Evolutionary conservation across 2,888 invertebrate genomes (phyloP), one percentile per base, ranked within the genome.

Genomic region (Gasteruption jaculator): DNA sequence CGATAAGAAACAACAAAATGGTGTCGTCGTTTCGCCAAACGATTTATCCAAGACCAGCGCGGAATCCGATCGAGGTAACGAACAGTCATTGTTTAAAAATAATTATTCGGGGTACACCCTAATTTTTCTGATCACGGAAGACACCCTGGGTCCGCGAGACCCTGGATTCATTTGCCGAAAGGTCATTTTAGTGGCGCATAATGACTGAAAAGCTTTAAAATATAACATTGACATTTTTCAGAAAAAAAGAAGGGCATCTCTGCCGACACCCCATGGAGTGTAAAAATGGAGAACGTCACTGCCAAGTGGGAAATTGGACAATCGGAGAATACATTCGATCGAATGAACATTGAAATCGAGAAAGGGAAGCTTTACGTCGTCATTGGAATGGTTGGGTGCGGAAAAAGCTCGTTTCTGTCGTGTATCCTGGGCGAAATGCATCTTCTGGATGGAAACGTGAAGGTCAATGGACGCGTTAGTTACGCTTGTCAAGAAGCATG

Each of bases 401-500:
- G 87, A 33, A 89, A 82, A 76, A 80, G 79, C 38, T 82, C 82
- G 10, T 65, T 85, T 37, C 66, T 85, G 34, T 81, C 84, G 64
- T 75, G 82, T 30, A 76, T 91, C 41, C 74, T 91, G 35, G 81
- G 83, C 34, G 91, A 91, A 69, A 72, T 90, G 46, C 79, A 81
- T 1, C 65, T 82, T 2, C 32, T 45, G 0, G 48, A 49, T 15
- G 90, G 91, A 26, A 73, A 72, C 8, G 71, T 89, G 14, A 73
- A 77, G 38, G 74, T 86, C 10, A 75, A 76, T 36, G 91, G 83
- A 3, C 73, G 63, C 22, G 43, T 83, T 10, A 82, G 85, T 18
- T 92, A 91, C 67, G 86, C 88, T 0, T 78, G 85, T 50, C 91
- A 91, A 70, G 88, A 91, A 63, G 80, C 92, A 5, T 93, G 92